Conservation (phyloP, 2,113 vertebrate species). For the Notothenia coriiceps region DNA sequence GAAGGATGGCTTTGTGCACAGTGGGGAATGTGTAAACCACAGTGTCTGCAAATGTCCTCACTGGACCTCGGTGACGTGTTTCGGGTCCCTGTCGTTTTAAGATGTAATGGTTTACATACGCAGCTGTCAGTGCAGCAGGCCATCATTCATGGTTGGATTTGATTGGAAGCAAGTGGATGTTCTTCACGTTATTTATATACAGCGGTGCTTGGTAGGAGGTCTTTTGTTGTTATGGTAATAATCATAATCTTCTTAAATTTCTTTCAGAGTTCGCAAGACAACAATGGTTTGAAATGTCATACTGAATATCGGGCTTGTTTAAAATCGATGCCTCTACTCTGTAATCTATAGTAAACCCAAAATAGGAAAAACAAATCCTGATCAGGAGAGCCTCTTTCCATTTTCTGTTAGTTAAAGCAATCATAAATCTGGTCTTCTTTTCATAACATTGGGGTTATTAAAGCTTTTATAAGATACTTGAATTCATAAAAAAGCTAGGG, state of each 20-base stretch:
- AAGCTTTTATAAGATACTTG: not conserved
- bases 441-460: not conserved
- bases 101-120: conserved; percentile 58
- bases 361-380: no score
- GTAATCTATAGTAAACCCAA: no score
- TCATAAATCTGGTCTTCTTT: not conserved
- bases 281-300: not conserved
- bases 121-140: conserved; percentile 13
- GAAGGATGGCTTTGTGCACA: conserved; percentile 54
- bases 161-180: conserved; percentile 39
- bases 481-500: conserved; percentile 1
- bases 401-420: not conserved
- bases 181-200: conserved; percentile 26
- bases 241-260: conserved; percentile 20
- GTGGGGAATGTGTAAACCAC: conserved; percentile 62
- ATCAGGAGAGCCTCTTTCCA: conserved; percentile 2
- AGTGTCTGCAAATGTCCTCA: conserved; percentile 63
- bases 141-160: conserved; percentile 43
- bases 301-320: conserved; percentile 9
- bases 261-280: conserved; percentile 8
- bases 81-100: conserved; percentile 37
- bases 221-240: conserved; percentile 23
- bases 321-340: not conserved
- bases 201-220: not conserved
- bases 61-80: conserved; percentile 37